Evolutionary conservation across 1,140 invertebrate genomes (phyloP), one percentile per base, ranked within the genome.

Genomic region (Sarcophaga peregrina): DNA sequence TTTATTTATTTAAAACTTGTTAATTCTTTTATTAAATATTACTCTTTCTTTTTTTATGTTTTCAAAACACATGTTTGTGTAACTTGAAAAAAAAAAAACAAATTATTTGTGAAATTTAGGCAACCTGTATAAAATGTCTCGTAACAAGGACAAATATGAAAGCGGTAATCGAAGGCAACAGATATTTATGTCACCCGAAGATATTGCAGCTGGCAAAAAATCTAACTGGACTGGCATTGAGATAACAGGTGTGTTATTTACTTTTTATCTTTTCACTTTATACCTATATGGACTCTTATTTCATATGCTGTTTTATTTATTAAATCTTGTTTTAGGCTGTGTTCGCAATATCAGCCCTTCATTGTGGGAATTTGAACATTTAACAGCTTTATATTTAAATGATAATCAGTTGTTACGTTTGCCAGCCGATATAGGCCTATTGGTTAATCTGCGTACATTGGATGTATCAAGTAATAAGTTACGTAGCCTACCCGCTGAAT

Each of bases 381-480:
- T 99, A 85, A 99, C 97, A 75, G 95, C 95, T 85, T 92, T 99
- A 86, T 98, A 98, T 93, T 92, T 99, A 86, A 98, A 98, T 91
- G 97, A 98, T 92, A 99, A 99, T 92, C 94, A 94, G 88, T 92
- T 99, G 85, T 94, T 95, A 86, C 93, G 96, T 86, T 93, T 99
- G 90, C 97, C 98, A 74, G 91, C 95, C 50, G 97, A 98, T 89
- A 97, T 99, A 85, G 94, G 93, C 86, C 94, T 93, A 86, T 92
- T 99, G 82, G 91, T 92, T 84, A 96, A 96, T 91, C 92, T 99
- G 84, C 94, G 95, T 85, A 94, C 95, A 82, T 92, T 99, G 82
- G 98, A 99, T 92, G 91, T 99, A 84, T 98, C 97, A 85, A 95
- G 94, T 91, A 99, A 99, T 91, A 98, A 98, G 92, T 92, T 99